Conservation (phyloP, 1,140 invertebrate genomes). For the Helicorthomorpha holstii region DNA sequence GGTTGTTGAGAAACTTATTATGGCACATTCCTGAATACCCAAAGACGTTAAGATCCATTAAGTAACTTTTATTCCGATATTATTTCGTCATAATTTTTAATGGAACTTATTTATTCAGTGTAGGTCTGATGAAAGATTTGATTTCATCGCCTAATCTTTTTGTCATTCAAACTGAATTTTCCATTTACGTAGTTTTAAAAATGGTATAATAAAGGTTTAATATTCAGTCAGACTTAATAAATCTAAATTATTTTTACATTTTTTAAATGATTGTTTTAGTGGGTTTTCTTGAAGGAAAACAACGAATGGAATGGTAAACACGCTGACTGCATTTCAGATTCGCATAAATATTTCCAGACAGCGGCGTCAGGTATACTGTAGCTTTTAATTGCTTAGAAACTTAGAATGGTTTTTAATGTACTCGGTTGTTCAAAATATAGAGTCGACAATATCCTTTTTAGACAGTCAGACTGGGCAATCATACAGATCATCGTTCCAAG, state of each 20-base stretch:
- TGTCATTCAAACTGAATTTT: constrained; percentile 65
- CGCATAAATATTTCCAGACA: constrained; percentile 30
- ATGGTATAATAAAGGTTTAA: constrained; percentile 15
- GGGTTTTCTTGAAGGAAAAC: constrained; percentile 38
- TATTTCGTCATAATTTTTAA: not conserved
- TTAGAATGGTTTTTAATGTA: too few species aligned
- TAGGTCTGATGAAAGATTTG: constrained; percentile 45
- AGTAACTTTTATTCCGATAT: constrained; percentile 17
- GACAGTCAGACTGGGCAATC: constrained; percentile 35
- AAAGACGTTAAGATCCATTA: constrained; percentile 37
- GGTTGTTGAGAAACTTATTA: constrained; percentile 51
- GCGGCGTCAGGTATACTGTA: not conserved
- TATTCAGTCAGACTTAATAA: not conserved
- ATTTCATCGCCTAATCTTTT: constrained; percentile 45
- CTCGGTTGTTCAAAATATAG: too few species aligned
- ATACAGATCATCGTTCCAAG: constrained; percentile 40
- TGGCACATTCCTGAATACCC: constrained; percentile 36
- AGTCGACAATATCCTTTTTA: too few species aligned
- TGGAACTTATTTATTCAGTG: constrained; percentile 18
- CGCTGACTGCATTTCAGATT: constrained; percentile 19
- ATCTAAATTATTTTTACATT: not conserved
- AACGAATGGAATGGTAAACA: constrained; percentile 21
- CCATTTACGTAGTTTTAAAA: constrained; percentile 52
- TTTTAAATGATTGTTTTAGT: constrained; percentile 27
- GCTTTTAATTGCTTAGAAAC: too few species aligned